These are phyloP conservation scores for Morpho achilles DNA, from an alignment of 2,888 invertebrate species.

Conservation along the genomic window DNA sequence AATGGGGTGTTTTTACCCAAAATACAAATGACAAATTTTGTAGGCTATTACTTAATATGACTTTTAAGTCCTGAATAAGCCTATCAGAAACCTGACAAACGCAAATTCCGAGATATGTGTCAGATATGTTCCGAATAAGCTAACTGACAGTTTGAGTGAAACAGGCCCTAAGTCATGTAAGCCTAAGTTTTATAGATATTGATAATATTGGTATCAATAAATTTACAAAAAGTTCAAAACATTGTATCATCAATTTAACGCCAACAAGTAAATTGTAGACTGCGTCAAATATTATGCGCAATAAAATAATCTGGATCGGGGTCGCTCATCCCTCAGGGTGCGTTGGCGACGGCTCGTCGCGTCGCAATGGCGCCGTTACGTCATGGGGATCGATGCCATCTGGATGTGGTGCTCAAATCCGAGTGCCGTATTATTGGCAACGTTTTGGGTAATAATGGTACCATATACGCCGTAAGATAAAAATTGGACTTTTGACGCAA, in stretches of 20 bases:
- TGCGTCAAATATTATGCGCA: constrained; percentile 26
- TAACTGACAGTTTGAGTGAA: no score
- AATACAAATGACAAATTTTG: no score
- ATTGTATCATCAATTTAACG: constrained; percentile 12
- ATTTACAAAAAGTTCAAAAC: not conserved
- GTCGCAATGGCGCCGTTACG: constrained; percentile 59
- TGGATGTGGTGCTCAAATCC: constrained; percentile 26
- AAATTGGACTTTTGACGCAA: not conserved
- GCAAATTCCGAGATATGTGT: no score
- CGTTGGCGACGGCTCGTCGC: constrained; percentile 61
- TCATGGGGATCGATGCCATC: constrained; percentile 54
- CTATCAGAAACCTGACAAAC: no score
- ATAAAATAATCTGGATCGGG: constrained; percentile 43
- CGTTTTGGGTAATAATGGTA: constrained; percentile 4
- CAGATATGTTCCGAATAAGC: no score
- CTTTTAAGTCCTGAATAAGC: no score
- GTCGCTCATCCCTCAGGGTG: constrained; percentile 60
- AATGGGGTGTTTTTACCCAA: no score
- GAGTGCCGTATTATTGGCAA: constrained; percentile 14
- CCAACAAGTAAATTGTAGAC: constrained; percentile 19
- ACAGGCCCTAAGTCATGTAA: no score
- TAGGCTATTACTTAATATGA: no score
- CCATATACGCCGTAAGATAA: not conserved
- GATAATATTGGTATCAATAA: not conserved
- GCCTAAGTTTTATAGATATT: no score